These are phyloP conservation scores for Autographa gamma DNA, from an alignment of 2,888 invertebrate species.

Conservation along the genomic window DNA sequence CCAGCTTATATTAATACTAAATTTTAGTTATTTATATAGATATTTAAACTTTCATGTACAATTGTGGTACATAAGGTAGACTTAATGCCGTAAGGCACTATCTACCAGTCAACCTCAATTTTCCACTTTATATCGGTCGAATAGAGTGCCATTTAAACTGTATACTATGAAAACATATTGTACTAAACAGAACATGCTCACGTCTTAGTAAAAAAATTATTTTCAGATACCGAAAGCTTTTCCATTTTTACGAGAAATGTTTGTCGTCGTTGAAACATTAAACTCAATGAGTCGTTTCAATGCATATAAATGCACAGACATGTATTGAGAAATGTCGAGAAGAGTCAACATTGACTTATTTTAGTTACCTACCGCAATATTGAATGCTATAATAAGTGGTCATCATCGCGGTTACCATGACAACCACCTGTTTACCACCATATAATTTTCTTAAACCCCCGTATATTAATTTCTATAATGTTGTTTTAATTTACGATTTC, in stretches of 20 bases:
- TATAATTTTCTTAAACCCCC: slow-evolving; percentile 40
- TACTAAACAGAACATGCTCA: too few species aligned
- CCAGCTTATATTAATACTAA: too few species aligned
- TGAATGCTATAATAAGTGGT: slow-evolving; percentile 1
- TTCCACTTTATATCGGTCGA: too few species aligned
- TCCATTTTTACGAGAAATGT: background rate
- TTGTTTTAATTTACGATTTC: slow-evolving; percentile 59
- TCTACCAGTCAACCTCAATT: too few species aligned
- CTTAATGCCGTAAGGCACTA: too few species aligned
- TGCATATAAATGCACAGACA: background rate
- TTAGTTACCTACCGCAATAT: background rate
- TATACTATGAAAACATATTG: too few species aligned
- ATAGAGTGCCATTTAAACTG: too few species aligned
- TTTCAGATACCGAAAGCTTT: too few species aligned
- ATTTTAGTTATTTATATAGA: too few species aligned
- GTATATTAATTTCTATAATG: slow-evolving; percentile 44
- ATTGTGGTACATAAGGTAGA: too few species aligned
- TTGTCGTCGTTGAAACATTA: background rate
- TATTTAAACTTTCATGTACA: too few species aligned
- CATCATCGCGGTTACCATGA: slow-evolving; percentile 22
- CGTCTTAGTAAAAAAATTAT: too few species aligned
- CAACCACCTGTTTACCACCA: slow-evolving; percentile 19
- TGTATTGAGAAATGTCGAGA: background rate
- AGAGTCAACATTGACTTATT: background rate
- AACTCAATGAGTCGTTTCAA: background rate